These are phyloP conservation scores for Perca fluviatilis DNA, from an alignment of 2,113 vertebrate genomes.

Conservation along the genomic window DNA sequence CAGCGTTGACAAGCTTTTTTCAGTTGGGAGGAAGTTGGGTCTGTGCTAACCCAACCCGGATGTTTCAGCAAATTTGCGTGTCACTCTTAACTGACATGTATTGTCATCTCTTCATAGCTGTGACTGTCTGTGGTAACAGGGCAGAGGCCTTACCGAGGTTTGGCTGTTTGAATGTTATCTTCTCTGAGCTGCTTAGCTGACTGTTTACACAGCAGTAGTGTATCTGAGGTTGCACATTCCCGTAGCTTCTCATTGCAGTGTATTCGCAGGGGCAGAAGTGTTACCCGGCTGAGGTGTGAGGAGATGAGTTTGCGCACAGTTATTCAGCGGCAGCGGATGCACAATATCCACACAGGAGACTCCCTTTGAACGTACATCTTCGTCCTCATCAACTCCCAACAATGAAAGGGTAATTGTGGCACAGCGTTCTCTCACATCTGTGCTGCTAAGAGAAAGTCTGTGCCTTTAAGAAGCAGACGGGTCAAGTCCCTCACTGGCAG, in stretches of 20 bases:
- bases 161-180: conserved; percentile 4
- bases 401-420: no score
- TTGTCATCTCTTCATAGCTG: neutral
- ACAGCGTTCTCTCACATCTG: conserved; percentile 11
- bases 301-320: neutral
- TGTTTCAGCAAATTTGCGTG: conserved; percentile 62
- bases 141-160: neutral
- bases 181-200: conserved; percentile 22
- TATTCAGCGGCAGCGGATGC: conserved; percentile 2
- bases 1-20: neutral
- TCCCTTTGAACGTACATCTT: neutral
- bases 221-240: conserved; percentile 64
- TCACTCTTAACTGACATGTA: conserved; percentile 20
- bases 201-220: conserved; percentile 15
- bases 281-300: neutral
- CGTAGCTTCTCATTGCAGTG: conserved; percentile 32
- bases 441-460: conserved; percentile 19
- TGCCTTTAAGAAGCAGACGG: conserved; percentile 60
- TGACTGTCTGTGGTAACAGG: neutral
- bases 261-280: conserved; percentile 38
- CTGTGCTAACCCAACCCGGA: conserved; percentile 58
- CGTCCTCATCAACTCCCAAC: neutral
- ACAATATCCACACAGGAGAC: neutral
- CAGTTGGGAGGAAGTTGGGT: conserved; percentile 61
- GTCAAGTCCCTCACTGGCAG: conserved; percentile 46